Base-by-base conservation (phyloP, 2,113 vertebrate species). In the Pterocles orientalis region DNA sequence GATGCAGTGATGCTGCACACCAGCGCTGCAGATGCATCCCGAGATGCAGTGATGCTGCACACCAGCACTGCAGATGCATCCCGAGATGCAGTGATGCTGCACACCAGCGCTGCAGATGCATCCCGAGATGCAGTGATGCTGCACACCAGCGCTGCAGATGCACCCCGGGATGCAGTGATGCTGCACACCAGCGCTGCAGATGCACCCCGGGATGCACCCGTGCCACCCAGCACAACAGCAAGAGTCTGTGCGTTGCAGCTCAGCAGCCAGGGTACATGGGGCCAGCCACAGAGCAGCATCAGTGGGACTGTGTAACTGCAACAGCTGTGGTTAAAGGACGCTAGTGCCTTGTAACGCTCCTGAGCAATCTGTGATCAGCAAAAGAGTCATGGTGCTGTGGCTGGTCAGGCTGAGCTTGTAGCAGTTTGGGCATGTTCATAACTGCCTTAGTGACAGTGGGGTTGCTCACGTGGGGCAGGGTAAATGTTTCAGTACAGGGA, bases 241-340 rank as follows among this genome's bases (percentile, higher is more conserved):
- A 85, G 18, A 14, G 29, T 18, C 65, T 7, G 0, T 2, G 2
- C 16, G 57, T 25, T 39, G 65, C 51, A 68, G 81, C 70, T 76
- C 43, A 33, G 29, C 14, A 12, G 11, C 0, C 20, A 43, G 51
- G 57, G 26, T 31, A 6, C 0, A 0, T 3, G 28, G 33, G 45
- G 15, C 29, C 62, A 76, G 50, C 1, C 0, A 51, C 72, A 54
- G 64, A 82, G 33, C 47, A 39, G 61, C 28, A 11, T 10, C 65
- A 24, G 36, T 29, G 70, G 82, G 41, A 76, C 24, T 7, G 1
- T 33, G 34, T 23, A 28, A 43, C n/a, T 28, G 73, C 33, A 72
- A 56, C 0, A 77, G 66, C 45, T 4, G 3, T 17, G 64, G 24
- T 61, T 36, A 62, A 68, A 89, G 60, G 19, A 20, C 39, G 18